Conservation (phyloP, 1,140 invertebrate species). For the Drosophila funebris region DNA sequence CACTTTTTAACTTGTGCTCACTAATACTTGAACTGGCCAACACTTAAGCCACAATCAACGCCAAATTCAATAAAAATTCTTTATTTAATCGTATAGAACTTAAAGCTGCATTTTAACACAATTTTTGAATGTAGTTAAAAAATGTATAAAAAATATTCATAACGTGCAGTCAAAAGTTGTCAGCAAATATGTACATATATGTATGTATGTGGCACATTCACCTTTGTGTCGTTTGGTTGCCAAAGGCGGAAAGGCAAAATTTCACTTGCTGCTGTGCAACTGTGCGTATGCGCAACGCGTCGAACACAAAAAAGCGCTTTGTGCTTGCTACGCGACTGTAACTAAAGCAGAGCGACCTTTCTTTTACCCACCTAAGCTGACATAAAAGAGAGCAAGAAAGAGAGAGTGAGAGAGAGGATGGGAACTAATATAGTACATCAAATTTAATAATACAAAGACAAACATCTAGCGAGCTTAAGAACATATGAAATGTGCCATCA, state of each 20-base stretch:
- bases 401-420: neutral
- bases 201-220: neutral
- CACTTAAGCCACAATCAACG: neutral
- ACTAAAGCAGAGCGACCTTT: slow-evolving; percentile 69
- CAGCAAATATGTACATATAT: neutral
- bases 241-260: slow-evolving; percentile 28
- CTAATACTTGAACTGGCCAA: neutral
- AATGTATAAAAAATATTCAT: slow-evolving; percentile 8
- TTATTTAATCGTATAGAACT: neutral
- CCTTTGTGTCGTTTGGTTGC: slow-evolving; percentile 10
- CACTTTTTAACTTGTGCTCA: slow-evolving; percentile 21
- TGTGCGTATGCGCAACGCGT: slow-evolving; percentile 68
- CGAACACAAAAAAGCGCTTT: slow-evolving; percentile 49
- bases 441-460: neutral
- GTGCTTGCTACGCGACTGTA: slow-evolving; percentile 64
- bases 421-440: neutral
- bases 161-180: neutral
- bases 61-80: neutral
- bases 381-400: too few relatives aligned
- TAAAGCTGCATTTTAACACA: neutral
- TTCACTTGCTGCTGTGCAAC: slow-evolving; percentile 67
- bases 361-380: neutral
- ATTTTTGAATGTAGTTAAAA: neutral
- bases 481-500: neutral
- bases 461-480: neutral